Base-by-base conservation (phyloP, 2,113 vertebrate species). In the Trematomus loennbergii region DNA sequence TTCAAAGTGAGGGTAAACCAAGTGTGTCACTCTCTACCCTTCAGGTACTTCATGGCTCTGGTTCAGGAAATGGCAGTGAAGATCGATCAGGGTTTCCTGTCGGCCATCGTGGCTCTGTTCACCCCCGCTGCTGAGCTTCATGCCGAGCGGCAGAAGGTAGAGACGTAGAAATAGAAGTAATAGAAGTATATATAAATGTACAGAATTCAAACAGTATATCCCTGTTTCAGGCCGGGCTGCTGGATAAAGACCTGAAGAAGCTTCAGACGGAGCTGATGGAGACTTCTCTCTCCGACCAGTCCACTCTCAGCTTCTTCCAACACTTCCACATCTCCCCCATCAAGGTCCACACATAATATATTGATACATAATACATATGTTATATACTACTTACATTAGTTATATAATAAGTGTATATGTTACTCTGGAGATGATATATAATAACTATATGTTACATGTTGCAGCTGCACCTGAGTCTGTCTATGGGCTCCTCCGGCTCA, bases 31-130 rank as follows among this genome's bases (percentile, higher is more conserved):
- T 49, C 36, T 40, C 29, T 40, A 1, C 36, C 7, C 7, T 8
- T 17, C 73, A 99, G 98, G 72, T 99, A 99, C 90, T 99, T 99
- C 92, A 99, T 99, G 98, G 98, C 97, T 79, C 96, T 99, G 73
- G 97, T 99, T 79, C 98, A 99, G 87, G 98, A 99, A 90, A 99
- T 99, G 98, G 98, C 98, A 0, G 91, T 99, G 79, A 99, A 97
- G 94, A 83, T 99, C 4, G 98, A 99, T 85, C 97, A 99, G 80
- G 97, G 96, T 0, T 99, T 99, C 91, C 94, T 99, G 71, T 96
- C 93, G 54, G 97, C 96, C 46, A 69, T 96, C 40, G 74, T 94
- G 73, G 93, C 94, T 40, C 76, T 99, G 11, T 96, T 99, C 54
- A 96, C 96, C 2, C 95, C 97, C 0, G 71, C 95, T 18, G 91